Evolutionary conservation across 2,888 invertebrate species (phyloP).

Genomic region (Keiferia lycopersicella): DNA sequence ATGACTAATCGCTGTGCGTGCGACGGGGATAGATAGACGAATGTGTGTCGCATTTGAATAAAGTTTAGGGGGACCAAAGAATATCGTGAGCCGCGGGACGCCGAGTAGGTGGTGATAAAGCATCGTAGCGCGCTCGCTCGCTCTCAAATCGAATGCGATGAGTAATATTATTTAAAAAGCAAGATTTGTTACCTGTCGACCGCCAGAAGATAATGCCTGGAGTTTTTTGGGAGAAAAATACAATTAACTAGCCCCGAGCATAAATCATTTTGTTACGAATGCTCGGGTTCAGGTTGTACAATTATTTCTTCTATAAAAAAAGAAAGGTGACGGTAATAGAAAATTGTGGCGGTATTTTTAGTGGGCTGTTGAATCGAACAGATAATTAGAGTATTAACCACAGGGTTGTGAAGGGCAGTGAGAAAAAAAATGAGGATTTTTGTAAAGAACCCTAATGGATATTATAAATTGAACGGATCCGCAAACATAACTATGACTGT

Average conservation of each 20-base stretch:
- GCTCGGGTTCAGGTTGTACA: slow-evolving; percentile 71
- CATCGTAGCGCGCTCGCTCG: slow-evolving; percentile 73
- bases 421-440: slow-evolving; percentile 13
- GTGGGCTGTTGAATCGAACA: slow-evolving; percentile 46
- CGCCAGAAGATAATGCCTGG: slow-evolving; percentile 71
- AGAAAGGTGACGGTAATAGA: slow-evolving; percentile 61
- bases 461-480: slow-evolving; percentile 16
- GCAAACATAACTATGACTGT: slow-evolving; percentile 16
- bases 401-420: slow-evolving; percentile 37
- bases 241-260: slow-evolving; percentile 74
- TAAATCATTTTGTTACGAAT: slow-evolving; percentile 71
- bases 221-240: slow-evolving; percentile 76
- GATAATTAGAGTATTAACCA: slow-evolving; percentile 59
- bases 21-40: slow-evolving; percentile 68
- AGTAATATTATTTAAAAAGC: slow-evolving; percentile 81
- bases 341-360: slow-evolving; percentile 52
- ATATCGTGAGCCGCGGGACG: slow-evolving; percentile 74
- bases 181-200: slow-evolving; percentile 81
- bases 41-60: slow-evolving; percentile 78
- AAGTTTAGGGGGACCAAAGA: slow-evolving; percentile 78
- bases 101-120: slow-evolving; percentile 82
- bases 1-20: slow-evolving; percentile 57
- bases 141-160: slow-evolving; percentile 80
- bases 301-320: slow-evolving; percentile 64
- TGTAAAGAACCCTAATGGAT: not conserved